Evolutionary conservation across 2,797 vertebrate genomes (phyloP).

Genomic region (Crenichthys baileyi): DNA sequence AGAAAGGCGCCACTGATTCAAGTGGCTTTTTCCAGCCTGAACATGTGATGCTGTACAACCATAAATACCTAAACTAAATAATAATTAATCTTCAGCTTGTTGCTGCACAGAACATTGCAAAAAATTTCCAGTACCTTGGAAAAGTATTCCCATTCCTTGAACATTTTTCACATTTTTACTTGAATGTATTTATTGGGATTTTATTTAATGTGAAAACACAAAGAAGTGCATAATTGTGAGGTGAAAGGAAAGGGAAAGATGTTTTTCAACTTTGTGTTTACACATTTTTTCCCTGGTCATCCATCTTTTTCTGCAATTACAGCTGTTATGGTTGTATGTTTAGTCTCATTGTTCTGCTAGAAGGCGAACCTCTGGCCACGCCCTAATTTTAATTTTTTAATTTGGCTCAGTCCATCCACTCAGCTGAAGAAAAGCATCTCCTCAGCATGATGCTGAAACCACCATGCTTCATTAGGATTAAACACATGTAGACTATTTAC

Average conservation of each 20-base stretch:
- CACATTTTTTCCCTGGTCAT: background rate
- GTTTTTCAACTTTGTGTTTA: too few species aligned
- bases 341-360: background rate
- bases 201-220: background rate
- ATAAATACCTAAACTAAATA: slow-evolving; percentile 39
- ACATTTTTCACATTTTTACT: background rate
- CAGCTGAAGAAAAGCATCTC: background rate
- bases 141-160: background rate
- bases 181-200: background rate
- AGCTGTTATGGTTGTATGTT: background rate
- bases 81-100: slow-evolving; percentile 13
- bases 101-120: slow-evolving; percentile 10
- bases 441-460: background rate
- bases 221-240: background rate
- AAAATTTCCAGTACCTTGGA: background rate
- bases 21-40: slow-evolving; percentile 20
- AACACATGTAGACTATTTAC: background rate
- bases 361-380: background rate
- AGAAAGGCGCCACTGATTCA: slow-evolving; percentile 33
- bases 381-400: background rate
- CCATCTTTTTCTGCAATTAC: background rate
- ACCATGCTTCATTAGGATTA: background rate
- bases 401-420: background rate
- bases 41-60: slow-evolving; percentile 28
- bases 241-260: background rate